Base-by-base conservation (phyloP, 2,797 vertebrate species). In the Takifugu ocellatus region DNA sequence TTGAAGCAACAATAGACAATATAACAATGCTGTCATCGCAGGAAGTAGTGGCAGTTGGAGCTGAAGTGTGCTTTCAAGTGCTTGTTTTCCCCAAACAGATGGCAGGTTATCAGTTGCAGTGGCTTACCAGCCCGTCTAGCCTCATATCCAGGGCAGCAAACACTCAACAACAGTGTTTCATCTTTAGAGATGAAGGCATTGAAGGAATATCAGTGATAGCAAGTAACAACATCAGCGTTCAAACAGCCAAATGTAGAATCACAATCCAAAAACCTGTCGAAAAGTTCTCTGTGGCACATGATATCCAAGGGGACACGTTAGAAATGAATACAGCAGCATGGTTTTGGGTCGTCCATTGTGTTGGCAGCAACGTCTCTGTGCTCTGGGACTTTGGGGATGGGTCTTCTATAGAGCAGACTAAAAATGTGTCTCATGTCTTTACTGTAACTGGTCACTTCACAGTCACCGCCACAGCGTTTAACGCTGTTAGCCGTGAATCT, bases 351-450 rank as follows among this genome's bases (percentile, higher is more conserved):
- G 56, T 49, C 1, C 48, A 64, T 51, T 76, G 50, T 50, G 39
- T 54, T 16, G 89, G 86, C n/a, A 89, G 78, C 58, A 79, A 80
- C 49, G 83, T 84, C 31, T 81, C 86, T 2, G 75, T 90, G 59
- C 36, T 76, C 17, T 94, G 93, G 93, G 82, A 92, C 54, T 93
- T 93, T 79, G 91, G 92, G 25, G 91, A 94, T 48, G 83, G 78
- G 3, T 87, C 87, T 21, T 54, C 65, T 2, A 15, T 24, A 2
- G 77, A 68, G 25, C 45, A 57, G 29, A 75, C 68, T 15, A 65
- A 31, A 39, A 90, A 87, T 6, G 55, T 67, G 8, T 86, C 87
- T 5, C 90, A 92, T 17, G 48, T 72, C 42, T 94, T 91, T 49
- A 69, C 66, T 1, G 64, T 43, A 3, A 33, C 69, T 0, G 92